Evolutionary conservation across 2,113 vertebrate genomes (phyloP).

Genomic region (Natator depressus): DNA sequence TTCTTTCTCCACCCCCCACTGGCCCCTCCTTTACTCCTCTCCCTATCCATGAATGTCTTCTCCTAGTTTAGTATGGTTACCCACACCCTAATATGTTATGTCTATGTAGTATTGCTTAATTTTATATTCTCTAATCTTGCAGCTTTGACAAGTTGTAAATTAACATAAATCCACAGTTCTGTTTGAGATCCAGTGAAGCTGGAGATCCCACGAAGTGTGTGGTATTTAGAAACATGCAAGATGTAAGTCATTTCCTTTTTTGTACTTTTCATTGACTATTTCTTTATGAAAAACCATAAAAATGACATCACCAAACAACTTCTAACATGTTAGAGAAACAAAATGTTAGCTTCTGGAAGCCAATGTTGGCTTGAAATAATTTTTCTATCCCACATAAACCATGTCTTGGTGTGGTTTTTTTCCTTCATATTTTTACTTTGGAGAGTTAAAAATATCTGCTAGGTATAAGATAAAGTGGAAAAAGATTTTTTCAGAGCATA

Average conservation of each 20-base stretch:
- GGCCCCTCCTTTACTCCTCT: neutral
- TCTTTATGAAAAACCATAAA: neutral
- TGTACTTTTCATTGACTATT: neutral
- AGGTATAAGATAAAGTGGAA: neutral
- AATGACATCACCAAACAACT: no score
- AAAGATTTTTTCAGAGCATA: neutral
- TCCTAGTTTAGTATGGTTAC: neutral
- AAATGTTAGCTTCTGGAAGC: neutral
- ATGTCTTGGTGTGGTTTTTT: neutral
- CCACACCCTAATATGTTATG: neutral
- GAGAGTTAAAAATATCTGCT: neutral
- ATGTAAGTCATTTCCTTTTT: neutral
- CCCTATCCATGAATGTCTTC: neutral
- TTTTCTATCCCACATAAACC: neutral
- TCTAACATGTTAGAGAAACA: neutral
- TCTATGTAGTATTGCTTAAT: no score
- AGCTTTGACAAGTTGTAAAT: no score
- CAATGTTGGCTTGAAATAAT: neutral
- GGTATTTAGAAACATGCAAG: no score
- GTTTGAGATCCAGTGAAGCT: no score
- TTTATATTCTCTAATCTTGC: no score
- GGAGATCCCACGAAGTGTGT: no score
- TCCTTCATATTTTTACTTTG: neutral
- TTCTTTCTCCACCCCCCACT: neutral
- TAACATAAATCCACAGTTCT: no score